phyloP scores from a whole-genome alignment of 2,888 invertebrate genomes.

The Drosophila ezoana region DNA sequence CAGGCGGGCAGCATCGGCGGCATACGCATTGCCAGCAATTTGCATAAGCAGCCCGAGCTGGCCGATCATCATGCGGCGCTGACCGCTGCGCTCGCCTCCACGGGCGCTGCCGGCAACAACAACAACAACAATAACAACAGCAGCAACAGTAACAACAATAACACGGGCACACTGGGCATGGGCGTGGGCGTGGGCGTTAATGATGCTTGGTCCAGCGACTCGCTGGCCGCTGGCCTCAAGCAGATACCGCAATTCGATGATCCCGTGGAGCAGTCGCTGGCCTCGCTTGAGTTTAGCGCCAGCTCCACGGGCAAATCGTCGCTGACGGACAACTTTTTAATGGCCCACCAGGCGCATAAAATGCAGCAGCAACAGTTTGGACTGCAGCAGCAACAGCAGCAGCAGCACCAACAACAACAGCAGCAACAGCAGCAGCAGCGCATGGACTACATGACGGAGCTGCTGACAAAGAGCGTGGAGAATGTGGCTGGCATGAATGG shows the following conservation, averaged over 20 bases:
- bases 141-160: slow-evolving; percentile 35
- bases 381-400: slow-evolving; percentile 79
- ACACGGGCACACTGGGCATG: slow-evolving; percentile 13
- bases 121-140: slow-evolving; percentile 32
- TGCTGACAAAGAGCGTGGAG: slow-evolving; percentile 80
- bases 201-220: slow-evolving; percentile 59
- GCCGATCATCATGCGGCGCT: slow-evolving; percentile 64
- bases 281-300: slow-evolving; percentile 88
- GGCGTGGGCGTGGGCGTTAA: slow-evolving; percentile 15
- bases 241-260: slow-evolving; percentile 87
- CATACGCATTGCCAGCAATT: slow-evolving; percentile 83
- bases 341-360: slow-evolving; percentile 85
- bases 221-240: slow-evolving; percentile 79
- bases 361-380: slow-evolving; percentile 65
- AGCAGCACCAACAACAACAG: slow-evolving; percentile 57
- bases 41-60: slow-evolving; percentile 80
- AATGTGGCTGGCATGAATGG: slow-evolving; percentile 83
- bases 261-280: slow-evolving; percentile 90
- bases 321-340: slow-evolving; percentile 78
- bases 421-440: slow-evolving; percentile 82
- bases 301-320: slow-evolving; percentile 83
- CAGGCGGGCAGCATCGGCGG: slow-evolving; percentile 71
- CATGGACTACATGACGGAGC: slow-evolving; percentile 85
- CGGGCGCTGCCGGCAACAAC: slow-evolving; percentile 47
- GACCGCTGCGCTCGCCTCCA: slow-evolving; percentile 63